phyloP scores from a whole-genome alignment of 1,140 invertebrate species.

The Alviniconcha marisindica region DNA sequence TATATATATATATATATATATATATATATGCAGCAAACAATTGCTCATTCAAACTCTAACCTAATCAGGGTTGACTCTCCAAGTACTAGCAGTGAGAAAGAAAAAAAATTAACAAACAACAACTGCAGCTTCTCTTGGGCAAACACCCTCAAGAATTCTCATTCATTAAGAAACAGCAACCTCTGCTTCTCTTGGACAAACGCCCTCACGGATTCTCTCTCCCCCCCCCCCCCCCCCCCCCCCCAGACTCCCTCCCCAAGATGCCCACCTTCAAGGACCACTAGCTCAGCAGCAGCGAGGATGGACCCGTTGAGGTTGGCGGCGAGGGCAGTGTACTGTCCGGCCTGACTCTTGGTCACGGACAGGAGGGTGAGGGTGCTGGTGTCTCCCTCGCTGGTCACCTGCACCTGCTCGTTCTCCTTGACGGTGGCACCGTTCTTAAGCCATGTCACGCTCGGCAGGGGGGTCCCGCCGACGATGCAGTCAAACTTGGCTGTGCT shows the following conservation, averaged over 20 bases:
- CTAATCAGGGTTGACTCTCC: too few species aligned
- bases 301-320: slow-evolving; percentile 90
- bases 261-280: slow-evolving; percentile 63
- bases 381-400: slow-evolving; percentile 90
- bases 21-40: too few species aligned
- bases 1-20: too few species aligned
- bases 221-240: not conserved
- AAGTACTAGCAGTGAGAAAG: too few species aligned
- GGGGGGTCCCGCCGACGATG: slow-evolving; percentile 68
- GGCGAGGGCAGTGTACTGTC: slow-evolving; percentile 95
- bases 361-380: slow-evolving; percentile 94
- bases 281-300: slow-evolving; percentile 81
- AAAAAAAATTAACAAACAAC: too few species aligned
- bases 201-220: not conserved
- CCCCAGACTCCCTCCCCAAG: not conserved
- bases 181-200: not conserved
- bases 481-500: slow-evolving; percentile 66
- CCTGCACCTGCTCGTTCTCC: slow-evolving; percentile 84
- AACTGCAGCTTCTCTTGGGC: too few species aligned
- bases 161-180: not conserved
- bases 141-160: not conserved
- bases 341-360: slow-evolving; percentile 94
- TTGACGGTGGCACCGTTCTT: slow-evolving; percentile 91
- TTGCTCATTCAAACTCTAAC: too few species aligned
- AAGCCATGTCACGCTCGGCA: slow-evolving; percentile 77